Percentiles rank a stretch among this genome's conserved stretches.
These are phyloP conservation scores for Apodemus sylvaticus DNA, from an alignment of 2,113 vertebrate genomes.

Conservation along the genomic window DNA sequence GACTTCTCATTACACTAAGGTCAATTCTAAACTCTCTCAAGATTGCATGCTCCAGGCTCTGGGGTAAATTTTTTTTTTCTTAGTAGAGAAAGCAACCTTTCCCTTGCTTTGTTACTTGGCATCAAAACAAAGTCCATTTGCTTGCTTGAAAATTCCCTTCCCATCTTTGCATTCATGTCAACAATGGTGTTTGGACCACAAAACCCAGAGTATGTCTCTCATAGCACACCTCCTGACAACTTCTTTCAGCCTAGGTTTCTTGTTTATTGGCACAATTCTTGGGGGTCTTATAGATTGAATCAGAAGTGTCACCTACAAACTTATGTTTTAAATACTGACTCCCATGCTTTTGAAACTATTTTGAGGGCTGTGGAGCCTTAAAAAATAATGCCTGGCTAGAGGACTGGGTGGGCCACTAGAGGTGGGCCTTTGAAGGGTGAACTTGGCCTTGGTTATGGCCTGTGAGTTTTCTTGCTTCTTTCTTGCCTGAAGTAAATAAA, in stretches of 20 bases:
- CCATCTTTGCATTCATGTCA: neutral
- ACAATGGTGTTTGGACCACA: neutral
- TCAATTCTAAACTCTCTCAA: neutral
- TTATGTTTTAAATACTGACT: neutral
- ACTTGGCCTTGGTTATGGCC: neutral
- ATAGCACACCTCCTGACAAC: neutral
- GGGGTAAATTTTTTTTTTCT: neutral
- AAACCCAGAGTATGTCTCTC: neutral
- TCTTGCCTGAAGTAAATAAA: neutral
- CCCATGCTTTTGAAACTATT: neutral
- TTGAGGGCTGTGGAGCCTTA: neutral
- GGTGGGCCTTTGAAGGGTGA: neutral
- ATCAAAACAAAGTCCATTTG: neutral
- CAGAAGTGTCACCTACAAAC: neutral
- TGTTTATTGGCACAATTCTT: neutral
- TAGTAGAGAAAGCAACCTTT: neutral
- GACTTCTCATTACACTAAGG: neutral
- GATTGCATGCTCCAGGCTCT: neutral
- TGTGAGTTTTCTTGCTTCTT: neutral
- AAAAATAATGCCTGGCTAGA: too few species aligned
- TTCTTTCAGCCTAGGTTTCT: neutral
- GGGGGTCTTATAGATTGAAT: neutral
- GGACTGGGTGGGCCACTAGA: neutral
- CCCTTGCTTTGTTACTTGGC: neutral
- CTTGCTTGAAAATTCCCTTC: constrained; percentile 1